A percentile compares a stretch with the other conserved stretches of the same genome.
These are phyloP conservation scores for Pheucticus melanocephalus DNA, from an alignment of 2,113 vertebrate species.

Conservation along the genomic window DNA sequence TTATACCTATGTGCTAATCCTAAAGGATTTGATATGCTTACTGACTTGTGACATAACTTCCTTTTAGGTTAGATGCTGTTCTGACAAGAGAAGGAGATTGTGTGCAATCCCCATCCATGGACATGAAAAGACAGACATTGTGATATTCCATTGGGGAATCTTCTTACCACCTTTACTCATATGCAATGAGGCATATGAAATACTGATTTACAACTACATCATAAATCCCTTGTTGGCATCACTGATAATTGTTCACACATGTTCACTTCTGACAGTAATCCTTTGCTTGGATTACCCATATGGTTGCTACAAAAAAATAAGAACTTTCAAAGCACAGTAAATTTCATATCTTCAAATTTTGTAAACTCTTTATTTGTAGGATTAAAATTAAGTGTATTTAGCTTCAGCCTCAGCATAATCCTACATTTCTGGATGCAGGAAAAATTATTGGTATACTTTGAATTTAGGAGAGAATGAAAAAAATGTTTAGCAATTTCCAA, in stretches of 20 bases:
- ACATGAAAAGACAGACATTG: background rate
- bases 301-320: background rate
- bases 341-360: background rate
- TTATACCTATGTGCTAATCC: background rate
- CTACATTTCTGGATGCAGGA: background rate
- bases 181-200: background rate
- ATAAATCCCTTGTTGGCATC: background rate
- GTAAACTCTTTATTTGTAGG: background rate
- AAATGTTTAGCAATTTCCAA: background rate
- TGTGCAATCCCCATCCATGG: background rate
- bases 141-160: background rate
- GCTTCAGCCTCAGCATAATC: background rate
- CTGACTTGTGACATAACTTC: background rate
- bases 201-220: background rate
- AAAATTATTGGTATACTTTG: background rate
- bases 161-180: background rate
- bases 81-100: background rate
- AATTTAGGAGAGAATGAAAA: background rate
- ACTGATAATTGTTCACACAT: background rate
- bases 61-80: background rate
- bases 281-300: background rate
- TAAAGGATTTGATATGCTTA: background rate
- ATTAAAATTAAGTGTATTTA: background rate
- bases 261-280: background rate
- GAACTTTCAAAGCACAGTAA: background rate